phyloP scores from a whole-genome alignment of 2,113 vertebrate genomes.

The Peromyscus maniculatus region DNA sequence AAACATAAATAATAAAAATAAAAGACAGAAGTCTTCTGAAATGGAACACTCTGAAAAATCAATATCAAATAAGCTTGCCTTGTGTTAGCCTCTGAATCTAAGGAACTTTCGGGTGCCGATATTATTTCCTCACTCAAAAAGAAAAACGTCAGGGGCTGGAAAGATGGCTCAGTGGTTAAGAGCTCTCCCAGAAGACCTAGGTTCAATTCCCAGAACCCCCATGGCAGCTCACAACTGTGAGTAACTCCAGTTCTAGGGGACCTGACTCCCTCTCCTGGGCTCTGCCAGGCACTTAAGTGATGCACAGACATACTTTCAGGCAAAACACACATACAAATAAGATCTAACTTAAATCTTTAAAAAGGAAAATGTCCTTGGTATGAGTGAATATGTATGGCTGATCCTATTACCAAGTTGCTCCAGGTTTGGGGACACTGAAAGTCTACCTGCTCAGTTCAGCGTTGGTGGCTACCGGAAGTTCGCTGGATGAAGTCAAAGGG shows the following conservation, averaged over 20 bases:
- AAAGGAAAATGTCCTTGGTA: background rate
- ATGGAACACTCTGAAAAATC: conserved; percentile 44
- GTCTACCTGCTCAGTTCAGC: background rate
- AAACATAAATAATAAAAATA: conserved; percentile 19
- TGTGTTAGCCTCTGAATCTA: background rate
- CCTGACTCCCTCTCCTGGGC: background rate
- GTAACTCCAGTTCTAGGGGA: background rate
- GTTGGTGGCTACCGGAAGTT: background rate
- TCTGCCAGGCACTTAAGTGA: background rate
- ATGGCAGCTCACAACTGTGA: background rate
- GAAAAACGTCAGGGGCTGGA: background rate
- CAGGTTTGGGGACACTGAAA: conserved; percentile 22
- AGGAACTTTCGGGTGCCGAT: background rate
- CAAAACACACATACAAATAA: background rate
- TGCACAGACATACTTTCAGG: background rate
- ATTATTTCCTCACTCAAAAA: conserved; percentile 16
- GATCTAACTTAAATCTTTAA: background rate
- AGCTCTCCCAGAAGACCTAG: background rate
- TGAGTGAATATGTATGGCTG: background rate
- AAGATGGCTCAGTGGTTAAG: background rate
- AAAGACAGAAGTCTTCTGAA: conserved; percentile 19
- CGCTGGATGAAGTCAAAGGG: background rate
- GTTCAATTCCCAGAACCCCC: background rate
- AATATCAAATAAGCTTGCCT: background rate
- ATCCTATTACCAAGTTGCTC: background rate